Conservation (phyloP, 2,797 vertebrate genomes). For the Myotis findleyi region DNA sequence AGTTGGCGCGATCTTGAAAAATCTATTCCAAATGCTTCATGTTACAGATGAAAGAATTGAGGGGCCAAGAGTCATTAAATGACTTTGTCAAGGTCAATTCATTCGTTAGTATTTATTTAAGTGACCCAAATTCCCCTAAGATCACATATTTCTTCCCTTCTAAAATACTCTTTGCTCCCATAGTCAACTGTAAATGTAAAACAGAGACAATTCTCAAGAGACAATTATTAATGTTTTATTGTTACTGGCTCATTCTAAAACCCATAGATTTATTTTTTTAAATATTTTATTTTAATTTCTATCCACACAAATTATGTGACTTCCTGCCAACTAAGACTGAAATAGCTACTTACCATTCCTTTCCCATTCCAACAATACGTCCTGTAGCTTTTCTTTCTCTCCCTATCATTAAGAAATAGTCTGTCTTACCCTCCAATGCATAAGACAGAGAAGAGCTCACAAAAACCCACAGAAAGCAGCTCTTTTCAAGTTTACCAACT, state of each 20-base stretch:
- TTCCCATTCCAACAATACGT: conserved; percentile 58
- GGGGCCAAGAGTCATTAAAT: conserved; percentile 25
- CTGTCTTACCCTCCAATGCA: neutral
- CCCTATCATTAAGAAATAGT: conserved; percentile 55
- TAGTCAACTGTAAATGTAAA: conserved; percentile 56
- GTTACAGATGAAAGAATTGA: conserved; percentile 51
- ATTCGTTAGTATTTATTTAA: conserved; percentile 62
- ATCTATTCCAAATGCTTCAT: conserved; percentile 52
- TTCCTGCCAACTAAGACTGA: conserved; percentile 80
- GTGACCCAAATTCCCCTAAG: conserved; percentile 53
- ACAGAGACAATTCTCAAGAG: conserved; percentile 60
- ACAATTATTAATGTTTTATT: conserved; percentile 68
- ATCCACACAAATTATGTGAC: conserved; percentile 67
- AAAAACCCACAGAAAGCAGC: neutral
- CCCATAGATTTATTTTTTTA: conserved; percentile 73
- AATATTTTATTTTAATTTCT: conserved; percentile 81
- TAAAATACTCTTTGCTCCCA: conserved; percentile 12
- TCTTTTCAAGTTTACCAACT: neutral
- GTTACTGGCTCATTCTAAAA: conserved; percentile 73
- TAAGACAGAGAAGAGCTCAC: neutral
- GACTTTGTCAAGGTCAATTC: conserved; percentile 50
- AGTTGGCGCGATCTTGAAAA: conserved; percentile 47
- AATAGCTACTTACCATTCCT: conserved; percentile 77
- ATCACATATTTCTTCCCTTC: conserved; percentile 25
- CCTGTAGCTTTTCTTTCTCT: conserved; percentile 58